Evolutionary conservation across 2,797 vertebrate genomes (phyloP).

Genomic region (Cyclura pinguis): DNA sequence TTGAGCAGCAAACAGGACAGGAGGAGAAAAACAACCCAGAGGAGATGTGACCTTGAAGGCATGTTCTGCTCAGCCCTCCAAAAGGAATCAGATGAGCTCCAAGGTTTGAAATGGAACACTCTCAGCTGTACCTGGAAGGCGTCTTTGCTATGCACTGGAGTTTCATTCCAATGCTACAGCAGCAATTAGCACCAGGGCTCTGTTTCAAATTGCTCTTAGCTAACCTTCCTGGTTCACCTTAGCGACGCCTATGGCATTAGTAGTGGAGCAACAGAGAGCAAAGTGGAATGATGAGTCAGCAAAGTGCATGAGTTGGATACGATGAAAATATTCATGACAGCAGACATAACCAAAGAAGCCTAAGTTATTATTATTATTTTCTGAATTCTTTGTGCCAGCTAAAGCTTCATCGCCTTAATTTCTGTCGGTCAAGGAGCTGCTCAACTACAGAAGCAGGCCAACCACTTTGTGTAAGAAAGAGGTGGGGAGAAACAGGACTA

Average conservation of each 20-base stretch:
- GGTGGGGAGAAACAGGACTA: not conserved
- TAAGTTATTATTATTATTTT: not conserved
- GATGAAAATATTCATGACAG: rapidly evolving
- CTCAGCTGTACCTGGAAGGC: not conserved
- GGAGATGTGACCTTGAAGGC: slow-evolving; percentile 3
- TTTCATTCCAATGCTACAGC: not conserved
- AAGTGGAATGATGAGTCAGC: not conserved
- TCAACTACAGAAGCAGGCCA: not conserved
- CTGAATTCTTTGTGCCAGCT: not conserved
- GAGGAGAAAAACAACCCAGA: not conserved
- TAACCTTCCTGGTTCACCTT: slow-evolving; percentile 14
- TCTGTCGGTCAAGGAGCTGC: not conserved
- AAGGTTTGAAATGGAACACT: slow-evolving; percentile 8
- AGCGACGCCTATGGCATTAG: not conserved
- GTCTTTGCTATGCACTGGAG: not conserved
- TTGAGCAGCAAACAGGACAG: not conserved
- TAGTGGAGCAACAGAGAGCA: not conserved
- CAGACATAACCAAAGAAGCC: not conserved
- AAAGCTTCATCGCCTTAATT: not conserved
- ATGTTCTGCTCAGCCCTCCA: not conserved
- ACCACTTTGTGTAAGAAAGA: no score
- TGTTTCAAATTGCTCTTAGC: not conserved
- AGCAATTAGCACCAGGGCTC: not conserved
- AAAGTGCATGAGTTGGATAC: not conserved
- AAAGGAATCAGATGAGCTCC: not conserved